Evolutionary conservation across 2,888 invertebrate genomes (phyloP), one percentile per base, ranked within the genome.

Genomic region (Glyphotaelius pellucidus): DNA sequence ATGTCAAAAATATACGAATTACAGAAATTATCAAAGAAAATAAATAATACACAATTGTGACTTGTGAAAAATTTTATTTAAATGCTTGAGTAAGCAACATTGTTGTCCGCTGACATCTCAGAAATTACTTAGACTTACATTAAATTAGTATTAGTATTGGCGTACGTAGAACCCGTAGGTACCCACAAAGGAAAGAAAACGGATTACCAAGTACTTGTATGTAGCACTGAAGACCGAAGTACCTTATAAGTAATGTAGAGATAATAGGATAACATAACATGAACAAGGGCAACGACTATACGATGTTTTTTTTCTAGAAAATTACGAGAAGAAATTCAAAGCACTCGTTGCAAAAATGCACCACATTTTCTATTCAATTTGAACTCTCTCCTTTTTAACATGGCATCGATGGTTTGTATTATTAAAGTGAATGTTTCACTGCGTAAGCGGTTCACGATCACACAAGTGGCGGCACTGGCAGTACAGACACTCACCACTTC

Each of bases 321-420:
- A 83, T 35, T 35, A 83, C 9, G 12, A 83, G 32, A 35, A 83
- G 35, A 83, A 83, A 83, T 83, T 32, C 83, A 35, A 35, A 83
- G 67, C 67, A 67, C 67, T 67, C n/a, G 67, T 5, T 67, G 67
- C 25, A 67, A 67, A 83, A 83, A 83, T 83, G 83, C 67, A 67
- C 67, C 67, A 67, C 83, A 35, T 83, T 38, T 83, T 38, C 83
- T 38, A 32, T 83, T 83, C 83, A 31, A 32, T 32, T 83, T 83
- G 19, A 83, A 83, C 83, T 83, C 83, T 83, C 83, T 83, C 35
- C 32, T 35, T 15, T 38, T 83, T 35, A 32, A 83, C 83, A 83
- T 83, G 83, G 38, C 35, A 83, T 83, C 35, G 83, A 38, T 83
- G 83, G 83, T n/a, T 83, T 83, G 35, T 25, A 83, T 32, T 35